Base-by-base conservation (phyloP, 2,888 invertebrate genomes). In the Andrena flavipes region DNA sequence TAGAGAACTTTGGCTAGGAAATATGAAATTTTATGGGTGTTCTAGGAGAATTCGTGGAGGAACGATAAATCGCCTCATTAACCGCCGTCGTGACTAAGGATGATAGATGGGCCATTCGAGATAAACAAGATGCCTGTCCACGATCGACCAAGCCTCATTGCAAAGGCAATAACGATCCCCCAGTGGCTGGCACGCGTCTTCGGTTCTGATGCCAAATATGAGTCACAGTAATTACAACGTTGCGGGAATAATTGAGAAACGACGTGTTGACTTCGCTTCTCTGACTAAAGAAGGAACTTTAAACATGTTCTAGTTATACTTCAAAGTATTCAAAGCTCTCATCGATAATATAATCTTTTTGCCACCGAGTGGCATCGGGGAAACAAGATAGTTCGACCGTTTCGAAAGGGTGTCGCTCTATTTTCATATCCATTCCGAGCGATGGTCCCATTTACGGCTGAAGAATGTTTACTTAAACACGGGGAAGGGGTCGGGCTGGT, bases 231-330 rank as follows among this genome's bases (percentile, higher is more conserved):
- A 85, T 77, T 73, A 77, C 63, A 59, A 72, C 54, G 51, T 69
- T 51, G 67, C 35, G 26, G 35, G 56, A 29, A 56, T 56, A 69
- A 72, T 60, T 33, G 60, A 33, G 63, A 68, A 64, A 70, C 59
- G 26, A 62, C 71, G 63, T 60, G 59, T 69, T 73, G 81, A 82
- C 72, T 77, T 79, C 84, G 82, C 85, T 84, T 86, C 73, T 65
- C 54, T 59, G 10, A 20, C 35, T 16, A 42, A 42, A 42, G 42
- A 42, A 16, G 13, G 42, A 42, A 16, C 42, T 42, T 42, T 5
- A 42, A 42, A 42, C 42, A n/a, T 35, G 42, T 3, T 13, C 13
- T 3, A 33, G 13, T 13, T 42, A 42, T 42, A 4, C 42, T 42
- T 42, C 13, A 4, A 42, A 42, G 13, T 13, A 42, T 42, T 13